Base-by-base conservation (phyloP, 2,888 invertebrate genomes). In the Poecilobothrus nobilitatus region DNA sequence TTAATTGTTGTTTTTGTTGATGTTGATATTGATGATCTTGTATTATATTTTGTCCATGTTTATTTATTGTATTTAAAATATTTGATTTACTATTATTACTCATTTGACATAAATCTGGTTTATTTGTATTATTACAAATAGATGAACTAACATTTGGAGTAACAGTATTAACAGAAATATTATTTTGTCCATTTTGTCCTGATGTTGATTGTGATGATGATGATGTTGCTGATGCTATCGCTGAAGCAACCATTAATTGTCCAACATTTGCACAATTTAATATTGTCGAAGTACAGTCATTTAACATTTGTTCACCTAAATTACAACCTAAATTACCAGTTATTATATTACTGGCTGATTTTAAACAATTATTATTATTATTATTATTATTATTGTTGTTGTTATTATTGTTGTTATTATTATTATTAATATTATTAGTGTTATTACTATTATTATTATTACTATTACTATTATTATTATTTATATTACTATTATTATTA, bases 261-360 rank as follows among this genome's bases (percentile, higher is more conserved):
- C 77, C 76, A 21, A 75, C 74, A 70, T 76, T 78, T 70, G 81
- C 77, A 74, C 81, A 81, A 73, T 81, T 79, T 66, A 81, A 74
- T 74, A 81, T 76, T 63, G 79, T 80, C 61, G 78, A 78, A 53
- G 81, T 75, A 74, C 81, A 81, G 68, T 81, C 81, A 70, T 81
- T 81, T 65, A 81, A 73, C 70, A 79, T 75, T 65, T 76, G 73
- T 68, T 75, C 75, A 65, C 65, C 65, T 34, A 65, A 20, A 34
- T 33, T 34, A 53, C 53, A 53, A 37, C 37, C 65, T 34, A 65
- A 34, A 37, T 20, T 63, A 15, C 27, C 27, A 63, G 68, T 34
- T 63, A 68, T 67, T 34, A 63, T 37, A 61, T 61, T 69, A 27
- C 22, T 67, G 44, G 67, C 67, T n/a, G 69, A 61, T 66, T 68